Percentiles rank a stretch among this genome's conserved stretches.
Evolutionary conservation across 2,797 vertebrate genomes (phyloP).

Genomic region (Dermochelys coriacea): DNA sequence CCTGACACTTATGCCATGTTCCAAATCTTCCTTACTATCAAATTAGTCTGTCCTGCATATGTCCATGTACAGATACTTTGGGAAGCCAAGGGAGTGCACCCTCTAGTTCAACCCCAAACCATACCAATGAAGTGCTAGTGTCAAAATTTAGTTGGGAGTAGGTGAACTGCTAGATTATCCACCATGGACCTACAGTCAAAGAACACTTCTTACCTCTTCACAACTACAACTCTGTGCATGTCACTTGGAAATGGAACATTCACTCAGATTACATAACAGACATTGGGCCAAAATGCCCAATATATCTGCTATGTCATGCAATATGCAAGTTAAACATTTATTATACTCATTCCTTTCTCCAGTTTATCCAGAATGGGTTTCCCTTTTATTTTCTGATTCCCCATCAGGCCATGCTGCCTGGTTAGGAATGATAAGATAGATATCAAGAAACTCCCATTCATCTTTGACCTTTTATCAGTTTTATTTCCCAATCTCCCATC

Average conservation of each 20-base stretch:
- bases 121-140: neutral
- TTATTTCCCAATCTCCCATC: neutral
- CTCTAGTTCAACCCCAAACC: neutral
- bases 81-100: neutral
- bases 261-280: neutral
- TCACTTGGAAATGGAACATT: neutral
- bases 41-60: neutral
- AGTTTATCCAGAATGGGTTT: neutral
- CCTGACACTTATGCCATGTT: neutral
- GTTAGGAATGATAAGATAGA: neutral
- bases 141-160: neutral
- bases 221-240: accelerated
- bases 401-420: neutral
- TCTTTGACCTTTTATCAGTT: neutral
- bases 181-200: neutral
- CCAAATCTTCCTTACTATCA: neutral
- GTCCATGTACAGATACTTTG: neutral
- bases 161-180: neutral
- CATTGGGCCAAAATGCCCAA: neutral
- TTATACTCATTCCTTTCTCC: accelerated
- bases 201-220: neutral
- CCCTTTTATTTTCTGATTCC: neutral
- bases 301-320: neutral
- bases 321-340: neutral
- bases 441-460: neutral